These are phyloP conservation scores for Paragorgia papillata DNA, from an alignment of 92 coral and sea anemone species.

Conservation along the genomic window DNA sequence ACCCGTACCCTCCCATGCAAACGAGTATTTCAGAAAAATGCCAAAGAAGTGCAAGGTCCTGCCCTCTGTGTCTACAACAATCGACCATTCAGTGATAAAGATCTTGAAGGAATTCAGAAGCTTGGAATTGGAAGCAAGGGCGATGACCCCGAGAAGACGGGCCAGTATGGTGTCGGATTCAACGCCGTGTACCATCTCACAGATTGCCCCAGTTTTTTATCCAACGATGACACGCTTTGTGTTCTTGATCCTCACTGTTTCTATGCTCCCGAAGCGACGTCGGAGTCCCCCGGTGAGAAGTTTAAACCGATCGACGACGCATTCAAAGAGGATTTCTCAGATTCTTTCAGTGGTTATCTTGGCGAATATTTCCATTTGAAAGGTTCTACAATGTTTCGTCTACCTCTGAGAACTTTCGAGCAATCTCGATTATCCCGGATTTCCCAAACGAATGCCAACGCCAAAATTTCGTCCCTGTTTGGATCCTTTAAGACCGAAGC, in stretches of 20 bases:
- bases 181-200: conserved; percentile 90
- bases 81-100: conserved; percentile 69
- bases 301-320: conserved; percentile 51
- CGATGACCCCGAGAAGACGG: conserved; percentile 88
- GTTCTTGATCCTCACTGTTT: conserved; percentile 74
- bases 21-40: conserved; percentile 62
- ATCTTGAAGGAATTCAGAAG: conserved; percentile 76
- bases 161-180: conserved; percentile 92
- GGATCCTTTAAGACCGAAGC: conserved; percentile 54
- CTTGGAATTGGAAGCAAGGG: conserved; percentile 89
- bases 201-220: conserved; percentile 78
- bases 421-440: conserved; percentile 57
- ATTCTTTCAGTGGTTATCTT: conserved; percentile 74
- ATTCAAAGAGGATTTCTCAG: conserved; percentile 59
- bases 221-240: conserved; percentile 74
- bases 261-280: conserved; percentile 72
- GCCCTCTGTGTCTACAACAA: conserved; percentile 84
- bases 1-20: conserved; percentile 25
- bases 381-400: conserved; percentile 76
- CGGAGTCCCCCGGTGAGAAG: conserved; percentile 66
- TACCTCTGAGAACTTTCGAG: conserved; percentile 64
- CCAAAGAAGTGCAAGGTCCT: conserved; percentile 85
- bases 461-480: conserved; percentile 48
- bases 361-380: conserved; percentile 63
- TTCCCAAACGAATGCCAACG: conserved; percentile 44